Base-by-base conservation (phyloP, 2,888 invertebrate species). In the Homarus gammarus region DNA sequence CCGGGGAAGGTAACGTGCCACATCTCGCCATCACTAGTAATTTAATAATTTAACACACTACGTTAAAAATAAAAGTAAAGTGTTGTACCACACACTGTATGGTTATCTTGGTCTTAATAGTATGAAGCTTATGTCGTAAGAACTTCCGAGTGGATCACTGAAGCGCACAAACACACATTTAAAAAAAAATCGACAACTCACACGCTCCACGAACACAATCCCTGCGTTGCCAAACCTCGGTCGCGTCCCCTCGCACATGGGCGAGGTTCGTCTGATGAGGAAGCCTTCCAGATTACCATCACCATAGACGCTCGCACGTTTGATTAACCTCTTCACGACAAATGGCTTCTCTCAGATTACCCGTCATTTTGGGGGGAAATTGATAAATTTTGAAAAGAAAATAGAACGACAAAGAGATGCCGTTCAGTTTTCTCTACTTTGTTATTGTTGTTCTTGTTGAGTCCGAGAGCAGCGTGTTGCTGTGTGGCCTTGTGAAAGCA, bases 191-290 rank as follows among this genome's bases (percentile, higher is more conserved):
- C 27, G 64, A 27, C 64, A 64, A 64, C 64, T 64, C 64, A 6
- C 1, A 22, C 12, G 27, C 18, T 27, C 27, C 27, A 64, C 18
- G 64, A 64, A 64, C 64, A 64, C 64, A 64, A 64, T 64, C 64
- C 64, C 64, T 64, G 64, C 31, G 64, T 64, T 64, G 64, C 64
- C 64, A 64, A 64, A 64, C 27, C 5, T 56, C 56, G 6, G 27
- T 64, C 64, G 64, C 64, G 64, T 64, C 64, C 64, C 64, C 64
- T 64, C 64, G 64, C 64, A 64, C 64, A 64, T 64, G 64, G 64
- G 44, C n/a, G 44, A 44, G 44, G 44, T 22, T 56, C 22, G 56
- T 12, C 56, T 18, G 22, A 0, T 56, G 56, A 22, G 22, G 56
- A 18, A 3, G 12, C 56, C 12, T 44, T 8, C 56, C 56, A 56